Conservation (phyloP, 2,113 vertebrate species). For the Myrmecobius fasciatus region DNA sequence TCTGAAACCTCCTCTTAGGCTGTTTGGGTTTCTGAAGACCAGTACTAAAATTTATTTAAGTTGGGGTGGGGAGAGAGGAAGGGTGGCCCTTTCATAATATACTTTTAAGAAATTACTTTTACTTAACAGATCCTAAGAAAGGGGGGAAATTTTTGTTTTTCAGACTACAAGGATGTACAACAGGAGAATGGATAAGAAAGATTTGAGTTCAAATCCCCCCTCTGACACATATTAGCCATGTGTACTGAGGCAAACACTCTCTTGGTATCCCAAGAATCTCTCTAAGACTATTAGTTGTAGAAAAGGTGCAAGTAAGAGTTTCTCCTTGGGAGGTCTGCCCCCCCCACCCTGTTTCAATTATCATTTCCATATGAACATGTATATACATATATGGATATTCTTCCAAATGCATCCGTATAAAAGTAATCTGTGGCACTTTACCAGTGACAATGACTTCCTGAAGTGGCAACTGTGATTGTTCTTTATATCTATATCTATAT, state of each 20-base stretch:
- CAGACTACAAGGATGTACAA: conserved; percentile 12
- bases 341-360: not conserved
- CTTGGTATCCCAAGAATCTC: conserved; percentile 10
- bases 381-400: not conserved
- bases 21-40: conserved; percentile 21
- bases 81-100: not conserved
- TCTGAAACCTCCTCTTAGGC: not conserved
- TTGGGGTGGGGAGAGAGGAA: too few species aligned
- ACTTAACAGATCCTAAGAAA: not conserved
- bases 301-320: conserved; percentile 1
- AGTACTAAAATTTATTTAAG: conserved; percentile 2
- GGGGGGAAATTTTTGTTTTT: conserved; percentile 24
- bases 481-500: too few species aligned
- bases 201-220: conserved; percentile 18
- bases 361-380: not conserved
- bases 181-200: conserved; percentile 3
- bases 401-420: not conserved
- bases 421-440: not conserved
- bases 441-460: not conserved
- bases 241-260: conserved; percentile 65
- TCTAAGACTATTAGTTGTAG: conserved; percentile 40
- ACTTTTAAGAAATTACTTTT: not conserved
- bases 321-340: not conserved
- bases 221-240: conserved; percentile 53
- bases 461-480: not conserved